Evolutionary conservation across 2,113 vertebrate species (phyloP).

Genomic region (Carassius carassius): DNA sequence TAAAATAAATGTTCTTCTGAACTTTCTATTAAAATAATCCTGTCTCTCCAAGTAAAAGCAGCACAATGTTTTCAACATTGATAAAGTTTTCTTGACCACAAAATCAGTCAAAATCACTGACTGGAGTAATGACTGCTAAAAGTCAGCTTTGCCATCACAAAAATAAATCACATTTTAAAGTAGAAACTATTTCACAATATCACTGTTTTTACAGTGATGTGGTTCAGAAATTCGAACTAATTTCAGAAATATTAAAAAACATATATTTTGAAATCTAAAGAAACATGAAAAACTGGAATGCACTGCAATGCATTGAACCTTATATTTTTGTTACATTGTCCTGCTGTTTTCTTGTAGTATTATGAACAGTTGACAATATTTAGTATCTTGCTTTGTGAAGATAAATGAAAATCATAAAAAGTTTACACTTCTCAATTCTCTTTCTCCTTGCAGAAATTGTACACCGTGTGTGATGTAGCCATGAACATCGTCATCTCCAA

Average conservation of each 20-base stretch:
- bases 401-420: neutral
- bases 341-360: neutral
- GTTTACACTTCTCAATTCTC: neutral
- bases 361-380: neutral
- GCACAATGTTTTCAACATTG: neutral
- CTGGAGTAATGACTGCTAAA: neutral
- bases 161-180: neutral
- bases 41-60: too few relatives aligned
- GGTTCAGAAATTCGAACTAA: neutral
- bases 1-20: too few relatives aligned
- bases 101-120: too few relatives aligned
- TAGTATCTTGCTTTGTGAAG: neutral
- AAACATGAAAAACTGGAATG: neutral
- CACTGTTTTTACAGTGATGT: neutral
- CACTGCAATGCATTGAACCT: neutral
- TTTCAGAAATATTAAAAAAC: neutral
- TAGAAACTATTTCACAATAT: neutral
- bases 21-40: too few relatives aligned
- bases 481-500: conserved; percentile 99
- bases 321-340: neutral
- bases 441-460: conserved; percentile 84
- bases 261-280: neutral
- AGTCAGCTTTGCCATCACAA: neutral
- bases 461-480: conserved; percentile 97
- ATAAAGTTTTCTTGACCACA: neutral